Percentiles rank a stretch among this genome's conserved stretches.
phyloP scores from a whole-genome alignment of 1,140 invertebrate species.

The Bemisia tabaci region DNA sequence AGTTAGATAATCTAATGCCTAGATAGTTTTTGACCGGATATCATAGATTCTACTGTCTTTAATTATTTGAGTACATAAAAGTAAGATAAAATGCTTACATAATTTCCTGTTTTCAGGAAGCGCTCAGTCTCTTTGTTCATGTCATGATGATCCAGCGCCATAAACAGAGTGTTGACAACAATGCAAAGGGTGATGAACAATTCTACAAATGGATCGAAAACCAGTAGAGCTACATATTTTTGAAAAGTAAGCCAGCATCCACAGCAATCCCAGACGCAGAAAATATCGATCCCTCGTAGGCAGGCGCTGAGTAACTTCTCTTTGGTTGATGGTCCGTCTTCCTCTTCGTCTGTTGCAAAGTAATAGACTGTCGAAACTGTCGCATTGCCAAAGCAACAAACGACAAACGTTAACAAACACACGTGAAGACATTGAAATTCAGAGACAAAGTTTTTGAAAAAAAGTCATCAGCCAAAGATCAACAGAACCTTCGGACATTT shows the following conservation, averaged over 20 bases:
- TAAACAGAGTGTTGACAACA: constrained; percentile 94
- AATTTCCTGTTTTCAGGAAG: constrained; percentile 82
- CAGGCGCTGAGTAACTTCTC: constrained; percentile 61
- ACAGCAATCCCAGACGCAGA: constrained; percentile 96
- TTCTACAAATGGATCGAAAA: constrained; percentile 96
- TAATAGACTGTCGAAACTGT: constrained; percentile 76
- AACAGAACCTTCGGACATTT: too few species aligned
- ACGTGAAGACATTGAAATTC: constrained; percentile 6
- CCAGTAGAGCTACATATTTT: constrained; percentile 76
- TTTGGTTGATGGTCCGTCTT: constrained; percentile 78
- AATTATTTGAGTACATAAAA: too few species aligned
- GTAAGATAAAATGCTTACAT: constrained; percentile 82
- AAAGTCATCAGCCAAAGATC: background rate
- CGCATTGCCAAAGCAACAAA: background rate
- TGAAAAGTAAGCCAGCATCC: constrained; percentile 80
- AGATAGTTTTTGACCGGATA: too few species aligned
- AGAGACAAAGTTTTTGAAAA: background rate
- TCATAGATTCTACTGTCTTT: too few species aligned
- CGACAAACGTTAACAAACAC: constrained; percentile 6
- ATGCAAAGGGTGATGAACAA: constrained; percentile 96
- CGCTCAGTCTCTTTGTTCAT: constrained; percentile 77
- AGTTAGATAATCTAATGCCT: too few species aligned
- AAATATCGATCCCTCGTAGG: constrained; percentile 72
- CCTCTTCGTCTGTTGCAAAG: constrained; percentile 74
- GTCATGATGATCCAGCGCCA: constrained; percentile 92